Evolutionary conservation across 1,140 invertebrate species (phyloP).

Genomic region (Lasioglossum baleicum): DNA sequence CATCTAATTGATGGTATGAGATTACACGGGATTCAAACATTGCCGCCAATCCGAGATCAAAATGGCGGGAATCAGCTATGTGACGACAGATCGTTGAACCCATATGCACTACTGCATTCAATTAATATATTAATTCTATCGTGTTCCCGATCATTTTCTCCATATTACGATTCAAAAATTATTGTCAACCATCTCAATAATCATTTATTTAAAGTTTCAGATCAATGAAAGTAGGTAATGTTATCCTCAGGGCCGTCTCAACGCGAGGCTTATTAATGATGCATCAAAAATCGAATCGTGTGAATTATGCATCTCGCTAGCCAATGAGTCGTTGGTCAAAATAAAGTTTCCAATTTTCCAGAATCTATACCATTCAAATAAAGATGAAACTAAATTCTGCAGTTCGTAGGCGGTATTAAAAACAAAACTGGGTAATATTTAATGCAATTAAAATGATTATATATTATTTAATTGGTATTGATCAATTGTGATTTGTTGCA

Average conservation of each 20-base stretch:
- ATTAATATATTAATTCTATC: constrained; percentile 20
- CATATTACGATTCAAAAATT: not conserved
- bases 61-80: constrained; percentile 60
- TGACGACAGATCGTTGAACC: constrained; percentile 71
- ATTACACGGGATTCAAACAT: not conserved
- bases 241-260: constrained; percentile 9
- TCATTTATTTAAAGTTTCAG: not conserved
- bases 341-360: not conserved
- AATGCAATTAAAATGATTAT: too few species aligned
- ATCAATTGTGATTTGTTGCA: too few species aligned
- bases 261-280: not conserved
- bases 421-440: too few species aligned
- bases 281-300: too few species aligned
- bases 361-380: not conserved
- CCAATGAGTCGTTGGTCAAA: too few species aligned
- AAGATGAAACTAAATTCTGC: not conserved
- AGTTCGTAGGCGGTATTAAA: too few species aligned
- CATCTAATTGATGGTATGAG: not conserved
- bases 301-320: not conserved
- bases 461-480: too few species aligned
- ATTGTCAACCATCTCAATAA: not conserved
- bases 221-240: not conserved
- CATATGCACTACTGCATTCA: constrained; percentile 44
- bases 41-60: constrained; percentile 48
- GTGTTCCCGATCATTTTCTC: not conserved